phyloP scores from a whole-genome alignment of 2,113 vertebrate species.

The Toxotes chatareus region DNA sequence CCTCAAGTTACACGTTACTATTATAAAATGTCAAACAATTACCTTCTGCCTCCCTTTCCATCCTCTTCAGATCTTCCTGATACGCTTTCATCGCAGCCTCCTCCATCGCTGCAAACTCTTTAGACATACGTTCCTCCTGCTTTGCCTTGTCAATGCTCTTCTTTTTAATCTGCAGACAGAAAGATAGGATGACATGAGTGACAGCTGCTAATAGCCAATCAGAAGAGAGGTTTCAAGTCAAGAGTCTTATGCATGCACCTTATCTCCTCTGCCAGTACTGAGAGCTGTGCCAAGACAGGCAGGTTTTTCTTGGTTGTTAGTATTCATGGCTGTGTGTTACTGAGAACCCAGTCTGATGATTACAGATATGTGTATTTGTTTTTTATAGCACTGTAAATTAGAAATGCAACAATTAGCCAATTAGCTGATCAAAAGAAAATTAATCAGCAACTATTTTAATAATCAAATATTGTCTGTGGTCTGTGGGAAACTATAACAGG shows the following conservation, averaged over 20 bases:
- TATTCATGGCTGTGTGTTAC: background rate
- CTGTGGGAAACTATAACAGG: too few relatives aligned
- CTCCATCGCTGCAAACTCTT: slow-evolving; percentile 97
- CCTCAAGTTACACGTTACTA: background rate
- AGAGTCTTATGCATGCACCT: slow-evolving; percentile 31
- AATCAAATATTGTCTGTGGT: background rate
- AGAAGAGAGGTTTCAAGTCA: slow-evolving; percentile 11
- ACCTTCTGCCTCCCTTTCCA: slow-evolving; percentile 88
- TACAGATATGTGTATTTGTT: background rate
- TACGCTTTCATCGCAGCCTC: slow-evolving; percentile 95
- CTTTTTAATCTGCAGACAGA: slow-evolving; percentile 91
- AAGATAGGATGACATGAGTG: slow-evolving; percentile 28
- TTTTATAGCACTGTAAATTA: background rate
- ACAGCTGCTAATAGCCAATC: slow-evolving; percentile 32
- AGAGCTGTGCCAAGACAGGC: slow-evolving; percentile 47
- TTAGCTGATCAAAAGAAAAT: background rate
- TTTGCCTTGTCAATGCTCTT: slow-evolving; percentile 95
- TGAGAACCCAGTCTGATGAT: background rate
- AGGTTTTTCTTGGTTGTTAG: background rate
- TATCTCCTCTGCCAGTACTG: slow-evolving; percentile 71
- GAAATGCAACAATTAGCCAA: background rate
- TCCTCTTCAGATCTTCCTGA: slow-evolving; percentile 94
- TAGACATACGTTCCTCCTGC: slow-evolving; percentile 91
- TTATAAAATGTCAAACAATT: background rate
- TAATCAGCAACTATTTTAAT: background rate